A percentile compares a stretch with the other conserved stretches of the same genome.
phyloP scores from a whole-genome alignment of 1,140 invertebrate species.

The Sipha flava region DNA sequence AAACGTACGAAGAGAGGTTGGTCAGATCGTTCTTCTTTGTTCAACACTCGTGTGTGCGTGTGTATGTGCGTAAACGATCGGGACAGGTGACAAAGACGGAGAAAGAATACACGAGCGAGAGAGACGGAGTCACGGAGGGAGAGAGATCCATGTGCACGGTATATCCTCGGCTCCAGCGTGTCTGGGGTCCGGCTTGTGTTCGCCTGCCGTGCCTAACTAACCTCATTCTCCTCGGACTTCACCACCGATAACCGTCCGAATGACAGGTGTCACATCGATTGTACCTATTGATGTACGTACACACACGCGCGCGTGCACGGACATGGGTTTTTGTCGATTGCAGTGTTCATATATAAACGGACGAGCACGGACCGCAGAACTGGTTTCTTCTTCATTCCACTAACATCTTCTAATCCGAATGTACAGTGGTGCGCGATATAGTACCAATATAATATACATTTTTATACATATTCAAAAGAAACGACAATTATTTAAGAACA shows the following conservation, averaged over 20 bases:
- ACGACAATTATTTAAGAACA: too few relatives aligned
- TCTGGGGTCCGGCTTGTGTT: slow-evolving; percentile 7
- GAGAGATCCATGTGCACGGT: not conserved
- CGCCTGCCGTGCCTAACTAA: slow-evolving; percentile 14
- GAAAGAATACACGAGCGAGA: not conserved
- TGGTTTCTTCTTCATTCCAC: not conserved
- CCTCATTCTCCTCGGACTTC: slow-evolving; percentile 31
- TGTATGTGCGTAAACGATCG: slow-evolving; percentile 2
- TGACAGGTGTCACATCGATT: slow-evolving; percentile 23
- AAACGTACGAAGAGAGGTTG: not conserved
- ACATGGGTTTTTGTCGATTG: not conserved
- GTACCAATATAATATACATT: too few relatives aligned
- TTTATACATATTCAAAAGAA: too few relatives aligned
- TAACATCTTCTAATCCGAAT: too few relatives aligned
- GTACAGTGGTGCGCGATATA: too few relatives aligned
- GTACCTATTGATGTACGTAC: not conserved
- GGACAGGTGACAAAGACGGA: slow-evolving; percentile 13
- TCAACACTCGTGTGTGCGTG: not conserved
- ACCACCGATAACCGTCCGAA: slow-evolving; percentile 18
- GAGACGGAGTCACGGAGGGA: not conserved
- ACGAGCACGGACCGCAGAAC: not conserved
- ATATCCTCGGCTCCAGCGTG: slow-evolving; percentile 27
- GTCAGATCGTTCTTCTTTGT: slow-evolving; percentile 15
- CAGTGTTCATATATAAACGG: not conserved
- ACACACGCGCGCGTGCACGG: not conserved